phyloP scores from a whole-genome alignment of 2,113 vertebrate genomes.

The Nannobrachium achirus region DNA sequence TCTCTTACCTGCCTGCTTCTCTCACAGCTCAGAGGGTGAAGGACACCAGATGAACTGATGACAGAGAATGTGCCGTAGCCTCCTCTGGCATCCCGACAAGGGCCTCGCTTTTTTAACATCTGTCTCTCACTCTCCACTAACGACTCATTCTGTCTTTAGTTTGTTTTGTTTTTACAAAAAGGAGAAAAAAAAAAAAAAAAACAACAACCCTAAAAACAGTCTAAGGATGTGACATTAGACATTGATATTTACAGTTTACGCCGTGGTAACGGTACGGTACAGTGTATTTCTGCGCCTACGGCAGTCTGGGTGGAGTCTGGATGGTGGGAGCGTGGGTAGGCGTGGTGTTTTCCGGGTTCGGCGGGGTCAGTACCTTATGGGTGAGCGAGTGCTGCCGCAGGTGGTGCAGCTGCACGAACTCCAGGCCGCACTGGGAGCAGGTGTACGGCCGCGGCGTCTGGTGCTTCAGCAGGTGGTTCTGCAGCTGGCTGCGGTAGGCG shows the following conservation, averaged over 20 bases:
- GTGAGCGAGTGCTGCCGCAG: constrained; percentile 96
- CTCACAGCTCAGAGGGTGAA: constrained; percentile 30
- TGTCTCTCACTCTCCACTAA: neutral
- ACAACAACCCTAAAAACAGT: neutral
- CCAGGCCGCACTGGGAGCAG: constrained; percentile 96
- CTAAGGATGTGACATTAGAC: neutral
- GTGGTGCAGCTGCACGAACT: constrained; percentile 97
- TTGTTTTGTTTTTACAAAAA: neutral
- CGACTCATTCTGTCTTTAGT: neutral
- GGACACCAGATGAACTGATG: constrained; percentile 21
- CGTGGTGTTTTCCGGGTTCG: neutral
- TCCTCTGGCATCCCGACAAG: neutral
- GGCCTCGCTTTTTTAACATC: neutral
- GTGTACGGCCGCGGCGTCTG: constrained; percentile 95
- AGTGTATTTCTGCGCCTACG: neutral
- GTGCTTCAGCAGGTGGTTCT: constrained; percentile 97
- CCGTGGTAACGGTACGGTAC: neutral
- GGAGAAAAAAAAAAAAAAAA: neutral
- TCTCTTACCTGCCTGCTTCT: constrained; percentile 26
- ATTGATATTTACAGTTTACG: constrained; percentile 11
- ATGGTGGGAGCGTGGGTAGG: constrained; percentile 1
- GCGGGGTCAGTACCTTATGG: constrained; percentile 81
- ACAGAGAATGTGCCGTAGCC: constrained; percentile 16
- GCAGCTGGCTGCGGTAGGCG: constrained; percentile 96
- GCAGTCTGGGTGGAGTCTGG: neutral